Evolutionary conservation across 2,888 invertebrate species (phyloP), one percentile per base, ranked within the genome.

Genomic region (Vanessa cardui): DNA sequence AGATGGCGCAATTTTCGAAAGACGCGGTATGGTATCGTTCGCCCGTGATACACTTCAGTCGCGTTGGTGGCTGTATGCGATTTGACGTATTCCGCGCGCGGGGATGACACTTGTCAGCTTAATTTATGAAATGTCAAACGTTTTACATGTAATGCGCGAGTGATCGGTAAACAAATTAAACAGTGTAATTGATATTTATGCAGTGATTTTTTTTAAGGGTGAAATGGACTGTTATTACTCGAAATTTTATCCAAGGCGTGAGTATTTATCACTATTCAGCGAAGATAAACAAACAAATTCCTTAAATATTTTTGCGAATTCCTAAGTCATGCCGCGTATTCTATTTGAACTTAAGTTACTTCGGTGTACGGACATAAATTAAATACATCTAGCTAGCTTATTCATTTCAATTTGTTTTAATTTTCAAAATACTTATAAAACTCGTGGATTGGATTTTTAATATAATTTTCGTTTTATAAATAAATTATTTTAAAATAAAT

Each of bases 1-100:
- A 84, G 90, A 92, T 93, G 93, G 92, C 92, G 93, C 93, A 93
- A 94, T 93, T 94, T 93, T 93, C 93, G 93, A 92, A 92, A 92
- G 93, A 92, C 93, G 93, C 92, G 93, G 92, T 92, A 87, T 90
- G 90, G 92, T 89, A 89, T 90, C 87, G 92, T 88, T 89, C 92
- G 93, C 88, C 88, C 89, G 91, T 88, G 88, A 89, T 93, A 92
- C 88, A 93, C 91, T 93, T 93, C 93, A 93, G 93, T 93, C 93
- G 93, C 92, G 93, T 92, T 91, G 81, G 89, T 91, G 90, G 90
- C 89, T 90, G 90, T 89, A 89, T 88, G 91, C 89, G 92, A 92
- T 93, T 93, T 93, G 93, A 93, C 93, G 93, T 93, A 92, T 92
- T 92, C 86, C 85, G 91, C 88, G 92, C 84, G 88, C 83, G 83